A percentile compares a stretch with the other conserved stretches of the same genome.
These are phyloP conservation scores for Frankliniella intonsa DNA, from an alignment of 2,888 invertebrate genomes.

Conservation along the genomic window DNA sequence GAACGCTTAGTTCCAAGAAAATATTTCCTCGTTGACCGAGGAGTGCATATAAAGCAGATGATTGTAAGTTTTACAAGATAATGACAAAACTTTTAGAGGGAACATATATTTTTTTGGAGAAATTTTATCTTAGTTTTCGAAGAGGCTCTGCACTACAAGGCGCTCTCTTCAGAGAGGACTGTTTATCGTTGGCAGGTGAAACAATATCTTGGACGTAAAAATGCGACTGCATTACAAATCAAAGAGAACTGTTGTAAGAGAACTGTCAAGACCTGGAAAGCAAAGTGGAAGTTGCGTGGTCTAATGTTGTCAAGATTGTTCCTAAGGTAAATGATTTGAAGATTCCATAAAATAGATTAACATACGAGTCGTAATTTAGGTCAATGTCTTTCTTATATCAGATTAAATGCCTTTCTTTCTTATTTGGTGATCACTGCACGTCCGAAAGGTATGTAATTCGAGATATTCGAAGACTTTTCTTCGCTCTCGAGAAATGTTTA, in stretches of 20 bases:
- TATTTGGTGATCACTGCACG: neutral
- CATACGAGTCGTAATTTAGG: neutral
- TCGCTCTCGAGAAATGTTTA: neutral
- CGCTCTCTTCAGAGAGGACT: too few species aligned
- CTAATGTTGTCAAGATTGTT: neutral
- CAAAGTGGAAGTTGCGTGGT: too few species aligned
- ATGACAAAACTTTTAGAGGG: neutral
- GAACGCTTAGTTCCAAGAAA: neutral
- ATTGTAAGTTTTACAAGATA: neutral
- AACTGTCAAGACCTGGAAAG: too few species aligned
- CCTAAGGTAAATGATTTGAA: neutral
- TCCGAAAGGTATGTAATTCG: neutral
- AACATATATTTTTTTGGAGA: constrained; percentile 22
- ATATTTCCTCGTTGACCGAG: constrained; percentile 13
- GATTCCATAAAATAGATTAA: neutral
- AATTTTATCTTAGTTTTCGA: neutral
- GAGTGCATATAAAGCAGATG: neutral
- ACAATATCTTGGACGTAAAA: too few species aligned
- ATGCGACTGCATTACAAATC: too few species aligned
- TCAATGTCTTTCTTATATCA: neutral
- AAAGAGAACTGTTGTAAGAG: too few species aligned
- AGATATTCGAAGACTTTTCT: neutral
- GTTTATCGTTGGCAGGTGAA: too few species aligned
- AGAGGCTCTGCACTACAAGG: neutral
- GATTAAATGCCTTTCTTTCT: too few species aligned